Evolutionary conservation across 2,888 invertebrate genomes (phyloP), one percentile per base, ranked within the genome.

Genomic region (Griposia aprilina): DNA sequence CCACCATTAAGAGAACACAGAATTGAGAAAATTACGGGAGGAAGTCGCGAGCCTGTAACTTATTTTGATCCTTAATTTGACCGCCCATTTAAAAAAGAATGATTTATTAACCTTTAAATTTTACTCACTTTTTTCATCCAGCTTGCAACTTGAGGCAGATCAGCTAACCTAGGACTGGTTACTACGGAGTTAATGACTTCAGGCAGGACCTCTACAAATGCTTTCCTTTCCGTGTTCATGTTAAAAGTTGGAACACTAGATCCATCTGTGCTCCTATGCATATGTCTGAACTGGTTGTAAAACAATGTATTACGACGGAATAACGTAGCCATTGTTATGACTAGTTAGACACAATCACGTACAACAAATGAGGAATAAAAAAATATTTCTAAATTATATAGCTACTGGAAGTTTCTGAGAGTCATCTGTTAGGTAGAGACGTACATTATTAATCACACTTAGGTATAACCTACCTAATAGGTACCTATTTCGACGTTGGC

Each of bases 81-180:
- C 10, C 0, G 17, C 11, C 5, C 26, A 20, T n/a, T 65, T 10
- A n/a, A 10, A 23, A 63, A 23, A 41, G 3, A 4, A 63, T 7
- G 36, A 7, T 41, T 63, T n/a, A 77, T 77, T 63, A 45, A 83
- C 84, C 84, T 86, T 86, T 67, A 36, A 8, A 26, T 23, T 30
- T 11, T 20, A 77, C 82, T 63, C 36, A 83, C 84, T 80, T 86
- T 65, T 67, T 76, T 72, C 10, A 76, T 55, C 87, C 87, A 83
- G n/a, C 13, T 69, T 65, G 30, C n/a, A 15, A 86, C 26, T 41
- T 83, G 62, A 60, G 84, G 87, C 10, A 86, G 10, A 11, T 45
- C 59, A 11, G n/a, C 13, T 68, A 84, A 8, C 20, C n/a, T 79
- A 7, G 79, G 79, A 3, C 76, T 41, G 23, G 66, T 76, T 4